Evolutionary conservation across 23 tunicate genomes (phyloP).

Genomic region (Halocynthia roretzi): DNA sequence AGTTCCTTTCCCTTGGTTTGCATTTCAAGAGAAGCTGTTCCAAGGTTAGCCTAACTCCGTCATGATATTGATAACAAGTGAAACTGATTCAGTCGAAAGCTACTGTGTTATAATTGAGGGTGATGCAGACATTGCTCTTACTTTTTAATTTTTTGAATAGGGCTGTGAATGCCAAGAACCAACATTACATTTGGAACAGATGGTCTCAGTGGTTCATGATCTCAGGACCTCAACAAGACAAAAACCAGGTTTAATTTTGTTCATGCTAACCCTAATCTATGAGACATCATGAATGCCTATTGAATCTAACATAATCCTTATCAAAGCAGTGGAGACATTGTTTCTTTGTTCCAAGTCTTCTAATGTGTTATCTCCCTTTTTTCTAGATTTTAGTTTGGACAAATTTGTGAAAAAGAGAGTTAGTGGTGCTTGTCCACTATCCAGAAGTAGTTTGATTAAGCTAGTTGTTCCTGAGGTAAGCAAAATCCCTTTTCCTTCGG

Average conservation of each 20-base stretch:
- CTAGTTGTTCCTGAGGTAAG: constrained; percentile 2
- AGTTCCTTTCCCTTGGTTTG: constrained; percentile 55
- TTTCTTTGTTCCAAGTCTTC: too few relatives aligned
- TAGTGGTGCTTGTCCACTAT: constrained; percentile 14
- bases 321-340: too few relatives aligned
- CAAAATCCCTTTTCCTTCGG: background rate
- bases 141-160: too few relatives aligned
- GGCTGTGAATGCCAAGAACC: too few relatives aligned
- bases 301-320: too few relatives aligned
- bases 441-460: constrained; percentile 1
- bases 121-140: too few relatives aligned
- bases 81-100: too few relatives aligned
- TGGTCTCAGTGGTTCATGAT: constrained; percentile 11
- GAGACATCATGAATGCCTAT: too few relatives aligned
- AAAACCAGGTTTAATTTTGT: constrained; percentile 6
- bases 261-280: too few relatives aligned
- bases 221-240: background rate
- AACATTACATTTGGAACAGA: background rate
- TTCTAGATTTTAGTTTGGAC: constrained; percentile 5
- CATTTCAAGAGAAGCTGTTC: constrained; percentile 31
- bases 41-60: background rate
- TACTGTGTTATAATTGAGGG: too few relatives aligned
- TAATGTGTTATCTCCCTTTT: too few relatives aligned
- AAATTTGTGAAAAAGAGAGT: constrained; percentile 2
- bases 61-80: too few relatives aligned